These are phyloP conservation scores for Tuberolachnus salignus DNA, from an alignment of 2,888 invertebrate genomes.

Conservation along the genomic window DNA sequence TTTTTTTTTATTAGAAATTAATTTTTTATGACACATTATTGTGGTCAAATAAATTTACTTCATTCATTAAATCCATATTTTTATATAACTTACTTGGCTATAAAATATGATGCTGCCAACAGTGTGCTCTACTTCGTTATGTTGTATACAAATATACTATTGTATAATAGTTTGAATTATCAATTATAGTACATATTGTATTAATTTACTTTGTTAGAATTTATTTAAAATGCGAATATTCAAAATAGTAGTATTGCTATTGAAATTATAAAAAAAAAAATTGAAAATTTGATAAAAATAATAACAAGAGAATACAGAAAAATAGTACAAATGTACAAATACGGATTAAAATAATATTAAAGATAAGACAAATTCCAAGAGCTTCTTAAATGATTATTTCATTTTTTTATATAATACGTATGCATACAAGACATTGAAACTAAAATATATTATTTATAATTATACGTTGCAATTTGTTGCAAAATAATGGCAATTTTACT, in stretches of 20 bases:
- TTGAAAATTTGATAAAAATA: no score
- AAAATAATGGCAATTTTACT: no score
- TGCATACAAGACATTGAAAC: background rate
- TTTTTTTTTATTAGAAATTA: no score
- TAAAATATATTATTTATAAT: background rate
- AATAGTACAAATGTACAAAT: no score
- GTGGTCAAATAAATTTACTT: background rate
- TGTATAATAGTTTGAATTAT: background rate
- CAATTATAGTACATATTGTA: background rate
- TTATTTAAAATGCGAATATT: background rate
- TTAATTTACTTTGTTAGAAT: background rate
- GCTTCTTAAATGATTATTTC: background rate
- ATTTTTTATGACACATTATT: no score
- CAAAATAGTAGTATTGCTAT: no score
- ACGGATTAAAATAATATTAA: background rate
- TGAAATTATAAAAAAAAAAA: background rate
- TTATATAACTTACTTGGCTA: constrained; percentile 33
- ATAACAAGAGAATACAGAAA: no score
- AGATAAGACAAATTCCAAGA: background rate
- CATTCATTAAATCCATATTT: constrained; percentile 4
- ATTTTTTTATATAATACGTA: background rate
- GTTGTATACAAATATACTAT: background rate
- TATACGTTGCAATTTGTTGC: no score
- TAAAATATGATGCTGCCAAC: background rate
- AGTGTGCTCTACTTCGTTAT: background rate